phyloP scores from a whole-genome alignment of 30 jellyfish, hydroid and myxozoan genomes.

The Cassiopea andromeda region DNA sequence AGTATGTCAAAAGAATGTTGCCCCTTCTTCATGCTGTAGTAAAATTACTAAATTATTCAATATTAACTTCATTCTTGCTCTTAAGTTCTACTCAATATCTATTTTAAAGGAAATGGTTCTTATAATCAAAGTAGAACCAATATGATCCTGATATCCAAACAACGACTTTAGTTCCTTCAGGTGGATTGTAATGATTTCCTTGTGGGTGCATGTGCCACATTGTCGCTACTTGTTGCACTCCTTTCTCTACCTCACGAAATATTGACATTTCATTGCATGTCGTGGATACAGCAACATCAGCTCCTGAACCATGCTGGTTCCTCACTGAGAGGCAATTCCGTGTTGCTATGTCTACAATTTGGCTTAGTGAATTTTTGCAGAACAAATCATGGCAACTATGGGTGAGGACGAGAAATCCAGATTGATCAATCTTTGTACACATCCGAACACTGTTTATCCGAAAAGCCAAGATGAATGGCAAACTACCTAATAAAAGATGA shows the following conservation, averaged over 20 bases:
- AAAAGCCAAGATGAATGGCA: neutral
- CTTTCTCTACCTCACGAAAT: neutral
- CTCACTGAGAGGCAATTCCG: neutral
- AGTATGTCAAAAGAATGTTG: too few species aligned
- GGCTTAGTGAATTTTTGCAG: neutral
- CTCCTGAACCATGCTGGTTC: neutral
- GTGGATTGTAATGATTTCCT: neutral
- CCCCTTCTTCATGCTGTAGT: too few species aligned
- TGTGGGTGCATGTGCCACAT: conserved; percentile 9
- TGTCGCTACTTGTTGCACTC: neutral
- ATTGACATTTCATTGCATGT: neutral
- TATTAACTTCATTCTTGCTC: neutral
- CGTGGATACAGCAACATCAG: neutral
- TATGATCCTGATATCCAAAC: neutral
- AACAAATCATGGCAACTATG: neutral
- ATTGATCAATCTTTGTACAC: neutral
- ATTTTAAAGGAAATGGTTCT: neutral
- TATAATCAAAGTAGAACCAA: conserved; percentile 7
- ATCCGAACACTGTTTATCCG: neutral
- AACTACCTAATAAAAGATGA: neutral
- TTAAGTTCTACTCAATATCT: neutral
- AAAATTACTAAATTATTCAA: too few species aligned
- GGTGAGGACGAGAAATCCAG: neutral
- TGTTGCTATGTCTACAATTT: neutral
- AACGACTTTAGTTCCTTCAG: neutral